Evolutionary conservation across 2,113 vertebrate species (phyloP).

Genomic region (Xiphias gladius): DNA sequence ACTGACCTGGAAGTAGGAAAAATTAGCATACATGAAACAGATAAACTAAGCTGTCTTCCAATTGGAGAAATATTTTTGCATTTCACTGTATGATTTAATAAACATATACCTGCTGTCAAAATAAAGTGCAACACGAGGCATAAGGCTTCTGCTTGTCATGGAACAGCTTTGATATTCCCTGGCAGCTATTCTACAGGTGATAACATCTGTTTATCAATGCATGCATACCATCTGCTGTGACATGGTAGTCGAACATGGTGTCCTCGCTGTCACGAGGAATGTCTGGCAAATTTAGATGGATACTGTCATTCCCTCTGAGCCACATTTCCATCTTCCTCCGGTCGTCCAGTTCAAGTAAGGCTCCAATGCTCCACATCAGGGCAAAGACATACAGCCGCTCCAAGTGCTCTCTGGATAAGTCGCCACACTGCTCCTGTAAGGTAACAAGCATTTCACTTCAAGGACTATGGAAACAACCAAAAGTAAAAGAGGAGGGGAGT

Average conservation of each 20-base stretch:
- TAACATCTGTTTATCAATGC: constrained; percentile 18
- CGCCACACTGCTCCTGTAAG: constrained; percentile 89
- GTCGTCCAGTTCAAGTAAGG: constrained; percentile 89
- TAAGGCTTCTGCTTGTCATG: neutral
- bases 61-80: neutral
- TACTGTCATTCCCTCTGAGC: constrained; percentile 83
- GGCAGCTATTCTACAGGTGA: neutral
- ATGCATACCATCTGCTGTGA: constrained; percentile 87
- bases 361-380: constrained; percentile 96
- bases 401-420: constrained; percentile 86
- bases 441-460: constrained; percentile 8
- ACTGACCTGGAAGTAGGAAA: constrained; percentile 85
- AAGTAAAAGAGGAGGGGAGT: neutral
- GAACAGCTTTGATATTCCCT: neutral
- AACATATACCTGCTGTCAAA: neutral
- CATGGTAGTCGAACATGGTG: constrained; percentile 93
- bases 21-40: constrained; percentile 27
- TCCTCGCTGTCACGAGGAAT: constrained; percentile 83
- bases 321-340: constrained; percentile 90
- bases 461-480: neutral
- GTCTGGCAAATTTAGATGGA: constrained; percentile 86
- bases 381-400: constrained; percentile 93
- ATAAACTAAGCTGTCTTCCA: neutral
- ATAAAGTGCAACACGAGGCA: neutral
- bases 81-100: neutral